phyloP scores from a whole-genome alignment of 1,140 invertebrate species.

The Aphis craccivora region DNA sequence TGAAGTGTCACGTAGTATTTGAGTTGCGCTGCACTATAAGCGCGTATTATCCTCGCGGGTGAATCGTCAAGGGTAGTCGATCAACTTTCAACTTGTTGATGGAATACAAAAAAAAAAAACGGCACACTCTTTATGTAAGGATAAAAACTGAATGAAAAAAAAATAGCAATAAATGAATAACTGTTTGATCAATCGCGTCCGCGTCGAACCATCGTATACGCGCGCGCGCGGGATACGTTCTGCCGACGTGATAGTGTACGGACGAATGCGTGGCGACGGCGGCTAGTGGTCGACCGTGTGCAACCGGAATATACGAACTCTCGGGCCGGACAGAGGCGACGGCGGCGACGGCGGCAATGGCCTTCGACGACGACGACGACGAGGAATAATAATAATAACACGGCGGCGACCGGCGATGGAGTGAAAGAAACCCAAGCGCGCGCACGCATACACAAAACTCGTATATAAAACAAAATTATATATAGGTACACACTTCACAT shows the following conservation, averaged over 20 bases:
- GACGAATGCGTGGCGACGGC: constrained; percentile 13
- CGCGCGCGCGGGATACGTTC: constrained; percentile 22
- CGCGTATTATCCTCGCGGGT: not conserved
- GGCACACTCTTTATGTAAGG: not conserved
- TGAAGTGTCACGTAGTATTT: not conserved
- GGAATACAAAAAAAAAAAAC: not conserved
- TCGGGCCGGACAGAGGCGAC: not conserved
- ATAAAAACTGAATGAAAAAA: not conserved
- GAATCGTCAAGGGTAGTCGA: not conserved
- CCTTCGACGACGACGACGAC: constrained; percentile 44
- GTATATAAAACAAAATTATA: not conserved
- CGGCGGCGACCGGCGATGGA: not conserved
- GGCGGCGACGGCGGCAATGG: not conserved
- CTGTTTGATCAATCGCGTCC: constrained; percentile 12
- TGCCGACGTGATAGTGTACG: constrained; percentile 21
- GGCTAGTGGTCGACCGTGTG: not conserved
- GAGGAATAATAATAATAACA: constrained; percentile 16
- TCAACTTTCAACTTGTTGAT: not conserved
- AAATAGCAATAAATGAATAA: not conserved
- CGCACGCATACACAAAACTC: not conserved
- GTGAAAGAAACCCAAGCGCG: constrained; percentile 26
- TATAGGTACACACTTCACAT: not conserved
- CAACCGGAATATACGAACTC: constrained; percentile 16
- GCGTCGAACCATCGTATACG: constrained; percentile 38
- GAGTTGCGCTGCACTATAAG: not conserved